These are phyloP conservation scores for Porphyrio hochstetteri DNA, from an alignment of 2,113 vertebrate species.

Conservation along the genomic window DNA sequence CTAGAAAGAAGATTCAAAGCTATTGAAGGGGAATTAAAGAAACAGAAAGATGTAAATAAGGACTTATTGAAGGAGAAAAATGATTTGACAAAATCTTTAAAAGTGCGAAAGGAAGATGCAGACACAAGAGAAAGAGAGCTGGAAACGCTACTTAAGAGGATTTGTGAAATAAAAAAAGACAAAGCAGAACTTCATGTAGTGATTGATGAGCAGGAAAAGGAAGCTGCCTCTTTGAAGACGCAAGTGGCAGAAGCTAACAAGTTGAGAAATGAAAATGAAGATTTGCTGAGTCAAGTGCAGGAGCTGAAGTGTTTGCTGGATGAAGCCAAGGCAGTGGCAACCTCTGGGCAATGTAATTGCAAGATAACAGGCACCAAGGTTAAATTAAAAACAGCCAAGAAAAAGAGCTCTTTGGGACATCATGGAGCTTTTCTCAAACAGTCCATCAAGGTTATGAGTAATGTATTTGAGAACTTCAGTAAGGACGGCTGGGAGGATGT, in stretches of 20 bases:
- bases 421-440: conserved; percentile 83
- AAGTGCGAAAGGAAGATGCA: conserved; percentile 71
- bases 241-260: conserved; percentile 71
- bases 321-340: conserved; percentile 72
- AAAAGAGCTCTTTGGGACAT: conserved; percentile 74
- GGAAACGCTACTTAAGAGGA: conserved; percentile 58
- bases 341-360: conserved; percentile 59
- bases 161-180: conserved; percentile 68
- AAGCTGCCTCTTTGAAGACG: conserved; percentile 72
- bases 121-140: conserved; percentile 69
- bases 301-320: conserved; percentile 78
- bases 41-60: conserved; percentile 80
- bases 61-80: conserved; percentile 74
- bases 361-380: conserved; percentile 80
- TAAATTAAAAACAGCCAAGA: conserved; percentile 83
- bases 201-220: conserved; percentile 74
- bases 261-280: conserved; percentile 69
- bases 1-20: conserved; percentile 80
- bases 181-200: conserved; percentile 70
- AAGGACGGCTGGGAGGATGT: conserved; percentile 97
- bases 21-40: conserved; percentile 79
- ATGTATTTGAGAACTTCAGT: conserved; percentile 83
- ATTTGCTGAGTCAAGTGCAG: conserved; percentile 75
- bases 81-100: conserved; percentile 77
- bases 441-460: conserved; percentile 90